A percentile compares a stretch with the other conserved stretches of the same genome.
phyloP scores from a whole-genome alignment of 2,888 invertebrate species.

The Eumacrocentrus americanus region DNA sequence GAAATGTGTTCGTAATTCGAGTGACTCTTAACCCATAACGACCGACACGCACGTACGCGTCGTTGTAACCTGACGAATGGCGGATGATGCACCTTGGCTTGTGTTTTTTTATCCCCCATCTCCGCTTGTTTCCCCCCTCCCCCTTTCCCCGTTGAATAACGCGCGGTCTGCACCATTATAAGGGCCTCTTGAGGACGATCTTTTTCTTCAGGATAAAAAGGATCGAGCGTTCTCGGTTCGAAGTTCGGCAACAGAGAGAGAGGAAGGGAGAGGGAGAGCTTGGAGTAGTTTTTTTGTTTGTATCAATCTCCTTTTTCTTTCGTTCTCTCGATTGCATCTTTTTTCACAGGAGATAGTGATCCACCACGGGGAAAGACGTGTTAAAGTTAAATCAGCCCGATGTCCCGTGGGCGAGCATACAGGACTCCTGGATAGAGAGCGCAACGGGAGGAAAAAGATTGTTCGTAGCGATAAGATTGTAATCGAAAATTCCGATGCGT shows the following conservation, averaged over 20 bases:
- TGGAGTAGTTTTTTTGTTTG: no score
- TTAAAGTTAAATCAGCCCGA: not conserved
- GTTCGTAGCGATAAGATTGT: not conserved
- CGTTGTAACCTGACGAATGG: slow-evolving; percentile 20
- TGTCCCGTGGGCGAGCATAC: not conserved
- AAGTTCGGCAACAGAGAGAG: no score
- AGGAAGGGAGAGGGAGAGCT: no score
- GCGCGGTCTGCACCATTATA: no score
- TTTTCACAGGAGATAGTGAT: no score
- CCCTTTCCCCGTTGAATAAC: no score
- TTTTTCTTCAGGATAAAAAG: no score
- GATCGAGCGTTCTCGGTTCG: no score
- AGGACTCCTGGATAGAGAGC: slow-evolving; percentile 1
- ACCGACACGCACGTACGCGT: slow-evolving; percentile 31
- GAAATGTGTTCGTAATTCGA: slow-evolving; percentile 42
- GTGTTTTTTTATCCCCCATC: no score
- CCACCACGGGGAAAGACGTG: not conserved
- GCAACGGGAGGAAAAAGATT: not conserved
- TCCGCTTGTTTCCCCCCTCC: no score
- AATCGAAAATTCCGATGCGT: slow-evolving; percentile 1
- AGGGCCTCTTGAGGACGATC: no score
- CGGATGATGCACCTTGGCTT: no score
- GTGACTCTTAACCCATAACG: slow-evolving; percentile 41
- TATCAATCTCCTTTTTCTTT: slow-evolving; percentile 6
- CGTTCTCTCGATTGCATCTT: slow-evolving; percentile 5